Percentiles rank a stretch among this genome's conserved stretches.
These are phyloP conservation scores for Chymomyza procnemis DNA, from an alignment of 2,888 invertebrate genomes.

Conservation along the genomic window DNA sequence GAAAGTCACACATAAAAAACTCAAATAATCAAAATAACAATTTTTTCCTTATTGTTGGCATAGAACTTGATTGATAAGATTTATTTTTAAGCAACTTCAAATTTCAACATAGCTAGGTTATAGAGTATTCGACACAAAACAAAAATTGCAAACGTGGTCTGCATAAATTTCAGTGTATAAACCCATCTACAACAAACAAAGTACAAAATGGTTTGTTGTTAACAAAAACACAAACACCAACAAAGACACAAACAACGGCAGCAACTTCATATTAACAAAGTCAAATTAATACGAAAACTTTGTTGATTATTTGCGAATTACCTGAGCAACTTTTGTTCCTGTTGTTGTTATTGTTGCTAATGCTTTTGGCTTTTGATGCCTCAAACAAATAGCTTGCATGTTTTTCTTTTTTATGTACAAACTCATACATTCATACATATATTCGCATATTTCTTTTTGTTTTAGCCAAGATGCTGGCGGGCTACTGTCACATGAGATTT, in stretches of 20 bases:
- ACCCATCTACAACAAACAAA: background rate
- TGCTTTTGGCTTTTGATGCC: conserved; percentile 19
- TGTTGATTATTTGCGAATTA: conserved; percentile 72
- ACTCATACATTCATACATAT: background rate
- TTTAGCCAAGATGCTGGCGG: background rate
- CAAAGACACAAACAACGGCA: conserved; percentile 6
- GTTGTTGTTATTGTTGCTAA: background rate
- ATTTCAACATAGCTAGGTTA: too few species aligned
- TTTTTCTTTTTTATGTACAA: background rate
- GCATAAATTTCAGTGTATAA: conserved; percentile 54
- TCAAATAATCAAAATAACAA: too few species aligned
- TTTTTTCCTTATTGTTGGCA: too few species aligned
- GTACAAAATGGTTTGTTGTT: background rate
- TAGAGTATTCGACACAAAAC: background rate
- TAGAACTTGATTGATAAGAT: too few species aligned
- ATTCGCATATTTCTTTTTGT: background rate
- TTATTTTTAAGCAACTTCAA: too few species aligned
- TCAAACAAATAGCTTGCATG: conserved; percentile 38
- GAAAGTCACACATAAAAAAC: too few species aligned
- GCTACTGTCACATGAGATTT: background rate
- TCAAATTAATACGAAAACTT: conserved; percentile 66
- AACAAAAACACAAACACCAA: conserved; percentile 18
- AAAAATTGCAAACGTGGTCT: conserved; percentile 48
- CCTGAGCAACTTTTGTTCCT: conserved; percentile 32
- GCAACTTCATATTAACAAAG: conserved; percentile 21